Evolutionary conservation across 2,888 invertebrate species (phyloP), one percentile per base, ranked within the genome.

Genomic region (Pedicia rivosa): DNA sequence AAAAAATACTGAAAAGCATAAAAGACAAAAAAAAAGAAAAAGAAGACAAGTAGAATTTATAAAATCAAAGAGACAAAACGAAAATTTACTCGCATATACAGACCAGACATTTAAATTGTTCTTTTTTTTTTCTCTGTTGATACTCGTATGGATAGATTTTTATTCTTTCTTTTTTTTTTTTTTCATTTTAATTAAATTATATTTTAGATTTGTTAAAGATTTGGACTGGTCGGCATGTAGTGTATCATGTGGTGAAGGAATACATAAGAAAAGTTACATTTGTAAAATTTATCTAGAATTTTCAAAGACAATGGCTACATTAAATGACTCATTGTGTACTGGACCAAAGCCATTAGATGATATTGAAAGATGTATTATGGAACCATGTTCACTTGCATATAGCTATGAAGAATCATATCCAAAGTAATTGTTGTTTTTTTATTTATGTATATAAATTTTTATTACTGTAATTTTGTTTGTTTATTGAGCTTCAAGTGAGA

Each of bases 281-380:
- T 97, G 97, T 65, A 88, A 87, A 66, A 91, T 94, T 50, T 91
- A 84, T 62, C 65, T 94, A 42, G 88, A 90, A 58, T 91, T 90
- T 59, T 86, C 90, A 39, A 71, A 80, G 46, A 88, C 88, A 1
- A 78, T 87, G 36, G 87, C 86, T 5, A 83, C 80, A 46, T 65
- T 92, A 8, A 87, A 90, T 1, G 90, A 92, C 53, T 72, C 73
- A 36, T 78, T 90, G 52, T 94, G 94, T 54, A 73, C 78, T 48
- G 90, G 88, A 0, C 75, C 74, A 0, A 88, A 86, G 52, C 91
- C 92, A 0, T 57, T 71, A 1, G 81, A 82, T 49, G 81, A 83
- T 46, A 74, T 74, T 0, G 87, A 90, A 53, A 67, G 77, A 49
- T 94, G 92, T 52, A 72, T 74, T 15, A 72, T 77, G 67, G 76